Evolutionary conservation across 2,888 invertebrate species (phyloP), one percentile per base, ranked within the genome.

Genomic region (Acanthococcus lagerstroemiae): DNA sequence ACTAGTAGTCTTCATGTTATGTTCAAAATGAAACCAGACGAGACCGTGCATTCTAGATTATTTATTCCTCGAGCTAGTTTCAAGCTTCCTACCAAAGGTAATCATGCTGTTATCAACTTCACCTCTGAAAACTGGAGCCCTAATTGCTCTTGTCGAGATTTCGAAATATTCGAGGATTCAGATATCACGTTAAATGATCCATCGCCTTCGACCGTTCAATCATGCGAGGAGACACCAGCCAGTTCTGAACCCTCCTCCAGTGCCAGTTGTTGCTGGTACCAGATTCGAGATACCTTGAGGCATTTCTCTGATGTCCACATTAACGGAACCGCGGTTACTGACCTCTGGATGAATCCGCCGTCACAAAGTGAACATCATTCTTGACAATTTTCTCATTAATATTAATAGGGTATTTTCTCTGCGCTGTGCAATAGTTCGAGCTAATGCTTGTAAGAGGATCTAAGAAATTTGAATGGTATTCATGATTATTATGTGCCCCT

Each of bases 261-360:
- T 30, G 22, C 15, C 15, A 5, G n/a, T 7, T 27, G 22, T 22
- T 21, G 19, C 21, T 63, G 63, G 63, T 63, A 52, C 25, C 63
- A 63, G 25, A 4, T 63, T 21, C 52, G 37, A 63, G 52, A 63
- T 52, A 63, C 63, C 0, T n/a, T 63, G 17, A 27, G 37, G 19
- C 37, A 63, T 63, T 63, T 63, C 22, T 7, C n/a, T 24, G 63
- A 63, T 22, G 54, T 25, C 5, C 48, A 27, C 5, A 30, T 63
- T n/a, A 19, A 63, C 17, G 52, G 52, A 17, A 52, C 17, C 4
- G 48, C 63, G 21, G 37, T 63, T 4, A 63, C 63, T 1, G 63
- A 63, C 37, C 30, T 63, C 7, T 63, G 63, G 63, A 63, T 63
- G 63, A 63, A 63, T 63, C 63, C 63, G 19, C 30, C 37, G 12